Conservation (phyloP, 2,888 invertebrate genomes). For the Pardosa pseudoannulata region DNA sequence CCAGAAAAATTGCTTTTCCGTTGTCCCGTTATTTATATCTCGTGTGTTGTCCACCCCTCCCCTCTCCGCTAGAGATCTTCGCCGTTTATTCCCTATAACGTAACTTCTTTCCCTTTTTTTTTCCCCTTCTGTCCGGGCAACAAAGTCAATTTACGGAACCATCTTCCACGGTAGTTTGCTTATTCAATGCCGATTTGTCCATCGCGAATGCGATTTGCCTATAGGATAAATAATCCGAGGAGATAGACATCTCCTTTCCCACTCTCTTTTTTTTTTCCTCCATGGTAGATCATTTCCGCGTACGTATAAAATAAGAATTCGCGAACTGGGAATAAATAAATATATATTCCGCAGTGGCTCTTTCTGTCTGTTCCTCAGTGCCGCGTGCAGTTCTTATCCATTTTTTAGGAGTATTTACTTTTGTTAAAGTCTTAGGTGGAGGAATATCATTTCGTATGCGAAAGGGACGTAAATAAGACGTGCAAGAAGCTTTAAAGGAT, state of each 20-base stretch:
- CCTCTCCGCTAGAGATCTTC: not conserved
- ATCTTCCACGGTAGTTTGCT: conserved; percentile 52
- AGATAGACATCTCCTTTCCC: not conserved
- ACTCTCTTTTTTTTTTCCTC: not conserved
- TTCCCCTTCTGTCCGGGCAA: conserved; percentile 48
- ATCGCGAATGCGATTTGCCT: conserved; percentile 54
- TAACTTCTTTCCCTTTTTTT: conserved; percentile 53
- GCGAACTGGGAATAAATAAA: too few relatives aligned
- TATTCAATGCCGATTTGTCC: conserved; percentile 4
- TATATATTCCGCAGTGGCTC: too few relatives aligned
- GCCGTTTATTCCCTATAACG: conserved; percentile 46
- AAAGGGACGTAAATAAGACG: too few relatives aligned
- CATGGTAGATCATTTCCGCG: not conserved
- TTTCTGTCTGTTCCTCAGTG: too few relatives aligned
- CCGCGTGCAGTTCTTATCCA: too few relatives aligned
- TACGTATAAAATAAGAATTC: not conserved
- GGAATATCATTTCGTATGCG: too few relatives aligned
- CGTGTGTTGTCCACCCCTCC: not conserved
- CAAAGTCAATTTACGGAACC: conserved; percentile 62
- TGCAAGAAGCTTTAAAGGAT: too few relatives aligned
- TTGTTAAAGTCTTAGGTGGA: too few relatives aligned
- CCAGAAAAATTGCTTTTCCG: conserved; percentile 6
- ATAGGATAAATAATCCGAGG: conserved; percentile 5
- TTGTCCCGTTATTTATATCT: conserved; percentile 12
- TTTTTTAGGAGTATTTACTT: too few relatives aligned